These are phyloP conservation scores for Mycteria americana DNA, from an alignment of 2,797 vertebrate genomes.

Conservation along the genomic window DNA sequence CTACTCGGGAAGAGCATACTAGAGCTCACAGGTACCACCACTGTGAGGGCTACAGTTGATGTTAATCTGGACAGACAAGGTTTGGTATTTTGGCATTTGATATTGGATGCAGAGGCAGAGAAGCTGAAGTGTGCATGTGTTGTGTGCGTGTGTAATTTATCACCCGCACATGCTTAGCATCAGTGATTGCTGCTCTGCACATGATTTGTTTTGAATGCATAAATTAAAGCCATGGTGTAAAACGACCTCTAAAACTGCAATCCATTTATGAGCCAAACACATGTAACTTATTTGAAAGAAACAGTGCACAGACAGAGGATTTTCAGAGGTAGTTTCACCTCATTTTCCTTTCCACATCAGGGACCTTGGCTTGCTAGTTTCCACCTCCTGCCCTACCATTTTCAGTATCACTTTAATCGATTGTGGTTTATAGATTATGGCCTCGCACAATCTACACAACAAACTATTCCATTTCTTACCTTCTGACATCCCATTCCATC, in stretches of 20 bases:
- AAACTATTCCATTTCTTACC: conserved; percentile 50
- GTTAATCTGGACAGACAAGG: background rate
- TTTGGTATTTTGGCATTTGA: background rate
- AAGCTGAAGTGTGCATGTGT: background rate
- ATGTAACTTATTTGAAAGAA: conserved; percentile 3
- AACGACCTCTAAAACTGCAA: conserved; percentile 7
- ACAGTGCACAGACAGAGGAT: background rate
- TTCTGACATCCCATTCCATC: conserved; percentile 63
- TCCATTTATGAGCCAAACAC: conserved; percentile 9
- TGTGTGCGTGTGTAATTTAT: background rate
- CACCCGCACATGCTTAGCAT: conserved; percentile 5
- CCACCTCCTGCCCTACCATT: conserved; percentile 10
- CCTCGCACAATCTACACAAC: conserved; percentile 16
- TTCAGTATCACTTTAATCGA: conserved; percentile 43
- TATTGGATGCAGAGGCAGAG: background rate
- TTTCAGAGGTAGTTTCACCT: conserved; percentile 30
- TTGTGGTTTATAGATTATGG: conserved; percentile 54
- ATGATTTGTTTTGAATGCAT: conserved; percentile 30
- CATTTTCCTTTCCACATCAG: conserved; percentile 11
- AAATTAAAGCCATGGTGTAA: conserved; percentile 37
- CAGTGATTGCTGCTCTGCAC: background rate
- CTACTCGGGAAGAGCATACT: background rate
- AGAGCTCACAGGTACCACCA: background rate
- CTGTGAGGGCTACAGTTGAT: background rate
- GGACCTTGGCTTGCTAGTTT: background rate